phyloP scores from a whole-genome alignment of 2,888 invertebrate genomes.

The Ligdia adustata region DNA sequence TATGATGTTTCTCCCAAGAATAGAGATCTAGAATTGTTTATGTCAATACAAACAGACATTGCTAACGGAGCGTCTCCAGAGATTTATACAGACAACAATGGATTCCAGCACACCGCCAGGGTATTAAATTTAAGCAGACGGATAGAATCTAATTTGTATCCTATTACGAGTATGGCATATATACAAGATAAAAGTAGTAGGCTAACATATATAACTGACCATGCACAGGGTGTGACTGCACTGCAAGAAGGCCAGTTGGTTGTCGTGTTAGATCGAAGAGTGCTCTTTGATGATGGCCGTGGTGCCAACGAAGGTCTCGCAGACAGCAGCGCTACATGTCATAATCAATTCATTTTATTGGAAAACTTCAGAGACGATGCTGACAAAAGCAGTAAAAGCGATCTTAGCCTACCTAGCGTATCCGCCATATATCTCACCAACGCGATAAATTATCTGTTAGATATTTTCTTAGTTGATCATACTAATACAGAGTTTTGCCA shows the following conservation, averaged over 20 bases:
- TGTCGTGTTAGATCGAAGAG: constrained; percentile 95
- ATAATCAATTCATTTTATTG: constrained; percentile 63
- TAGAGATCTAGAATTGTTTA: constrained; percentile 94
- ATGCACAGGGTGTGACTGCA: constrained; percentile 95
- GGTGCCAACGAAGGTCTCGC: constrained; percentile 97
- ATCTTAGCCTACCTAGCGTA: constrained; percentile 59
- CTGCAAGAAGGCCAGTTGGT: constrained; percentile 95
- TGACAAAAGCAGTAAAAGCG: constrained; percentile 23
- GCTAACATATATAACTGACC: constrained; percentile 91
- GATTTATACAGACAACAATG: constrained; percentile 95
- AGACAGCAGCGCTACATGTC: constrained; percentile 90
- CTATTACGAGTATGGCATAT: constrained; percentile 94
- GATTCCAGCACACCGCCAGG: constrained; percentile 93
- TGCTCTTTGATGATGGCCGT: constrained; percentile 95
- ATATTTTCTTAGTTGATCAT: constrained; percentile 60
- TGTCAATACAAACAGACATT: constrained; percentile 94
- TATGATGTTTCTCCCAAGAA: constrained; percentile 93
- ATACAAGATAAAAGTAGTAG: constrained; percentile 89
- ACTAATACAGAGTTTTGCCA: constrained; percentile 50
- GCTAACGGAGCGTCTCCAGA: constrained; percentile 90
- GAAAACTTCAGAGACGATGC: constrained; percentile 54
- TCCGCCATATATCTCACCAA: constrained; percentile 57
- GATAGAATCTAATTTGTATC: constrained; percentile 97
- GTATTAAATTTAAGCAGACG: constrained; percentile 90
- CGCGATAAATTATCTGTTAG: constrained; percentile 54